Conservation (phyloP, 2,113 vertebrate species). For the Rhabdornis inornatus region DNA sequence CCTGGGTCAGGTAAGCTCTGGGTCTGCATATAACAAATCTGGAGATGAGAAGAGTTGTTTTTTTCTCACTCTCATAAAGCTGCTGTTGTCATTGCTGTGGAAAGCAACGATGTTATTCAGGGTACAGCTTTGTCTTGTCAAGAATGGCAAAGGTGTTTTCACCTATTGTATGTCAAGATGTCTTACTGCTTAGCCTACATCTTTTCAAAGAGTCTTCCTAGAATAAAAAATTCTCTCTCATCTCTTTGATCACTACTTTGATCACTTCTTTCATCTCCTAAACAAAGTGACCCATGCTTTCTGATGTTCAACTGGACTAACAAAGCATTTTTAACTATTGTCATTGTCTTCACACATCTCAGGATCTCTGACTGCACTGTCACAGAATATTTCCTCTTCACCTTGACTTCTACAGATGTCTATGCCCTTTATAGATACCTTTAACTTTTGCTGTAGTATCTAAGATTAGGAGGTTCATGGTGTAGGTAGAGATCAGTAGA, state of each 20-base stretch:
- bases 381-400: not conserved
- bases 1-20: not conserved
- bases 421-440: not conserved
- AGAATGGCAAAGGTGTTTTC: constrained; percentile 1
- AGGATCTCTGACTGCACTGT: not conserved
- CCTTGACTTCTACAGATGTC: not conserved
- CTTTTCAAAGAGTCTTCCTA: not conserved
- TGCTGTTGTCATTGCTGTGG: not conserved
- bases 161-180: not conserved
- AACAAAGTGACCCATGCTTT: not conserved
- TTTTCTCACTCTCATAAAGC: not conserved
- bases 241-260: not conserved
- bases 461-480: not conserved
- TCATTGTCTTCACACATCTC: not conserved
- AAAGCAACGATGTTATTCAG: not conserved
- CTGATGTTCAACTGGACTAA: not conserved
- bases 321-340: not conserved
- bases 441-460: not conserved
- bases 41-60: not conserved
- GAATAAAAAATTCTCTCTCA: constrained; percentile 7
- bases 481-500: not conserved
- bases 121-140: not conserved
- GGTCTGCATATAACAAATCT: not conserved
- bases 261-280: not conserved
- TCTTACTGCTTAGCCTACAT: not conserved